Evolutionary conservation across 2,888 invertebrate species (phyloP).

Genomic region (Apeira syringaria): DNA sequence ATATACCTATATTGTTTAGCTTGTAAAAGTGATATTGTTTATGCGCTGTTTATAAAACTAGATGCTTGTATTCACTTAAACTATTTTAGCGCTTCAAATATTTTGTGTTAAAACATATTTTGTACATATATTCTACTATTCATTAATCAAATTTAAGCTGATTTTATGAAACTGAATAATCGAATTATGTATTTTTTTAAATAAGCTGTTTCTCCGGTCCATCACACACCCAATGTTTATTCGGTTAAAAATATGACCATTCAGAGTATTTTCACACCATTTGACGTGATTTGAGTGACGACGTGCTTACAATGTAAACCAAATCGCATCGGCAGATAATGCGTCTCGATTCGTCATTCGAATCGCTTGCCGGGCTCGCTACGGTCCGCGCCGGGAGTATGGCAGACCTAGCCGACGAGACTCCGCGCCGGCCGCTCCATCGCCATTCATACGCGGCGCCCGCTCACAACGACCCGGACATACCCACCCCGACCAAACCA

Average conservation of each 20-base stretch:
- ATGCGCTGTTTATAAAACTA: constrained; percentile 27
- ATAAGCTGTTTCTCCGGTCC: too few relatives aligned
- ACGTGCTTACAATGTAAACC: background rate
- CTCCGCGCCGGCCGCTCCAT: constrained; percentile 56
- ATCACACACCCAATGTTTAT: too few relatives aligned
- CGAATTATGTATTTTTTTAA: too few relatives aligned
- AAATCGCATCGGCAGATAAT: constrained; percentile 83
- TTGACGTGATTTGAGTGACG: too few relatives aligned
- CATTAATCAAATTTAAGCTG: too few relatives aligned
- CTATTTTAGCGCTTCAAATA: constrained; percentile 15
- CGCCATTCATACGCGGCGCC: constrained; percentile 85
- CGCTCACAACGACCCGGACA: constrained; percentile 75
- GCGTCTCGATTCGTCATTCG: constrained; percentile 91
- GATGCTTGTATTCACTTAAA: constrained; percentile 35
- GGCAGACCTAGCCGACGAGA: constrained; percentile 90
- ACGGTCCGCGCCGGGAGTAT: constrained; percentile 92
- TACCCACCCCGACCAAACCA: constrained; percentile 87
- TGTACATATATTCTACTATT: too few relatives aligned
- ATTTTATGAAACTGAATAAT: too few relatives aligned
- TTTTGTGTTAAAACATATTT: too few relatives aligned
- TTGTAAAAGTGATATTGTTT: constrained; percentile 7
- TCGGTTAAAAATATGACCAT: too few relatives aligned
- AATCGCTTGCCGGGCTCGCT: constrained; percentile 87
- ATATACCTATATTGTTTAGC: constrained; percentile 9
- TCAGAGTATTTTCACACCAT: too few relatives aligned